phyloP scores from a whole-genome alignment of 2,797 vertebrate species.

The Coccyzus lansbergi region DNA sequence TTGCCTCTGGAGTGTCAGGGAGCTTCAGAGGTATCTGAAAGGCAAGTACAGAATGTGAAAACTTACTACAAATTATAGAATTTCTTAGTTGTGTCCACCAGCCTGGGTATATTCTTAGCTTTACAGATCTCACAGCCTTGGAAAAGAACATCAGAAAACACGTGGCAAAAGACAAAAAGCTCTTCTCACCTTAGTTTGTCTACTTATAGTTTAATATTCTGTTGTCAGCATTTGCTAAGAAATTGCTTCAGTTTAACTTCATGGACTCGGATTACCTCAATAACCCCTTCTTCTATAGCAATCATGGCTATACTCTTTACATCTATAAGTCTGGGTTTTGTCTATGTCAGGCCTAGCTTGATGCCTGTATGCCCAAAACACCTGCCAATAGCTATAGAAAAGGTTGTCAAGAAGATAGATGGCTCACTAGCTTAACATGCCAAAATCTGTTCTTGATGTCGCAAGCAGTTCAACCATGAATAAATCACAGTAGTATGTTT shows the following conservation, averaged over 20 bases:
- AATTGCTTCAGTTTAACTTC: background rate
- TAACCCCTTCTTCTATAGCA: background rate
- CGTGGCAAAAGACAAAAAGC: background rate
- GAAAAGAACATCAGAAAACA: background rate
- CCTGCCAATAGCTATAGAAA: background rate
- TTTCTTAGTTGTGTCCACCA: background rate
- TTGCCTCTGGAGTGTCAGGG: background rate
- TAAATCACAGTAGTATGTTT: constrained; percentile 1
- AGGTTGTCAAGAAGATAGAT: background rate
- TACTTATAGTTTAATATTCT: background rate
- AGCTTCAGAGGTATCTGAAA: background rate
- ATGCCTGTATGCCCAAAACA: background rate
- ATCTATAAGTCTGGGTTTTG: background rate
- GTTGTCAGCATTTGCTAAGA: background rate
- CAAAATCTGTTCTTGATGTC: background rate
- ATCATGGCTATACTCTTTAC: background rate
- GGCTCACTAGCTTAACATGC: background rate
- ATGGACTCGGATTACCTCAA: background rate
- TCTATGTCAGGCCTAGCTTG: background rate
- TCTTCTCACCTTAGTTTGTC: background rate
- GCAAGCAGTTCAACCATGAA: background rate
- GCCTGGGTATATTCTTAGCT: background rate
- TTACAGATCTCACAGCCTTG: background rate
- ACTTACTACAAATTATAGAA: background rate
- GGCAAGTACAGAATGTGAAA: background rate